Evolutionary conservation across 2,797 vertebrate species (phyloP), one percentile per base, ranked within the genome.

Genomic region (Schizopygopsis malacanthus): DNA sequence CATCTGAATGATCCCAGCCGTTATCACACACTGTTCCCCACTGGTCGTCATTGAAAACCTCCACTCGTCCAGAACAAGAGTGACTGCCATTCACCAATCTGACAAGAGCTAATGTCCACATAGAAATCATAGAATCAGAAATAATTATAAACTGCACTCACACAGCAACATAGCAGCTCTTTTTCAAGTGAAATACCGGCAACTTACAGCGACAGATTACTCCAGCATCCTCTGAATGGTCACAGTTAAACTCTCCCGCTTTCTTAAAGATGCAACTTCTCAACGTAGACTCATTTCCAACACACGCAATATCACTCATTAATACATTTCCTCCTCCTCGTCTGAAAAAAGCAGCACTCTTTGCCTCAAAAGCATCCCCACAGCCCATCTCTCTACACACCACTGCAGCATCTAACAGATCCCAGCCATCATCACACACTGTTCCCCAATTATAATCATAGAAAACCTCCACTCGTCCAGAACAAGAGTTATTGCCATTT

Each of bases 331-430:
- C 50, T 4, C 3, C 0, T 3, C 61, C 39, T n/a, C 2, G 6
- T 56, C 75, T 25, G 10, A 56, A 70, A 70, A 22, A 79, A 70
- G 39, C 15, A n/a, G 0, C 41, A 7, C 28, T 16, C 15, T 73
- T 83, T 15, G 50, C 61, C 6, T 59, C 61, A n/a, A 54, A 0
- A 12, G 2, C 75, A 43, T 69, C 63, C 4, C 83, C 83, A 79
- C 83, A 84, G 1, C 63, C 83, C 15, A 84, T 12, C 1, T 84
- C 63, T 84, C n/a, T 69, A 70, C 83, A 84, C 16, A n/a, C 75
- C 50, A 84, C 63, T 6, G 61, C 16, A 16, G 63, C 61, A 5
- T 84, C 83, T 9, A 4, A 3, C 4, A 69, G 63, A 56, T 78
- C 22, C 83, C 83, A 84, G 83, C 45, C 47, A 13, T 79, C 2